Evolutionary conservation across 2,888 invertebrate species (phyloP).

Genomic region (Erpobdella octoculata): DNA sequence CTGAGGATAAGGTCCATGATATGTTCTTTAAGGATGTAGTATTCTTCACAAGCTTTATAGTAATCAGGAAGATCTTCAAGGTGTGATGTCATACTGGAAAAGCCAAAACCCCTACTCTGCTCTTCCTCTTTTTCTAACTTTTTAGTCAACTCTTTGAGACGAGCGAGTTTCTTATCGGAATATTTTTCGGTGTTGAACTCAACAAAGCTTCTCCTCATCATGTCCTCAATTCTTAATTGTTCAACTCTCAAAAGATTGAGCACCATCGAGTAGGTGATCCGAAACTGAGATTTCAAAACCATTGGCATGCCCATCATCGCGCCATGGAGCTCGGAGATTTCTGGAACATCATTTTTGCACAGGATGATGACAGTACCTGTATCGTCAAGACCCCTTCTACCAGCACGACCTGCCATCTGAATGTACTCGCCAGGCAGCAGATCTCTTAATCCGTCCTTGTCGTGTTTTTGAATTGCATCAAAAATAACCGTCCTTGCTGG

Average conservation of each 20-base stretch:
- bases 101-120: too few relatives aligned
- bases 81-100: constrained; percentile 34
- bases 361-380: constrained; percentile 86
- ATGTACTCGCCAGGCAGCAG: constrained; percentile 40
- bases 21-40: constrained; percentile 39
- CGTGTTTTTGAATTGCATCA: constrained; percentile 81
- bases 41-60: constrained; percentile 45
- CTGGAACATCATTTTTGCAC: constrained; percentile 66
- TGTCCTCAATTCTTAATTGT: constrained; percentile 78
- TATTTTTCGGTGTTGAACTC: constrained; percentile 58
- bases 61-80: constrained; percentile 46
- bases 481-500: constrained; percentile 95
- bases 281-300: constrained; percentile 81
- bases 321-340: constrained; percentile 64
- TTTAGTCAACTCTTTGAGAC: constrained; percentile 21
- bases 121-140: background rate
- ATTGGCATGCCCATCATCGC: constrained; percentile 79
- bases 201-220: constrained; percentile 85
- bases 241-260: constrained; percentile 70
- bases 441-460: constrained; percentile 67
- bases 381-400: constrained; percentile 81
- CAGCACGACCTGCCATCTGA: constrained; percentile 90
- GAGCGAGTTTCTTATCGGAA: constrained; percentile 52
- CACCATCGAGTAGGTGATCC: constrained; percentile 92
- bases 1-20: constrained; percentile 41